Conservation (phyloP, 1,140 invertebrate genomes). For the Charaxes varanes region DNA sequence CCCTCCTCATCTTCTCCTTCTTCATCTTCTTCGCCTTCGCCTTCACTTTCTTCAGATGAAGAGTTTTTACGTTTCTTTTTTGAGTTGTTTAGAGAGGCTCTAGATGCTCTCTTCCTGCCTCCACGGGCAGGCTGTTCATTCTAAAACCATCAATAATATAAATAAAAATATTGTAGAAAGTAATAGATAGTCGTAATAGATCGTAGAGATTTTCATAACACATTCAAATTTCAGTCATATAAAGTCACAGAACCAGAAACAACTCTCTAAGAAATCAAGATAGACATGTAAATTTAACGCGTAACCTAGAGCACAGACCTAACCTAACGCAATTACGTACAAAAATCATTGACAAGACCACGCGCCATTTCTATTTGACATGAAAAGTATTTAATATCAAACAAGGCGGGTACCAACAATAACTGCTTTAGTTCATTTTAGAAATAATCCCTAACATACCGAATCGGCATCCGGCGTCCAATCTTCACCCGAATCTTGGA, state of each 20-base stretch:
- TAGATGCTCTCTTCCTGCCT: constrained; percentile 49
- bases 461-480: constrained; percentile 72
- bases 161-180: too few relatives aligned
- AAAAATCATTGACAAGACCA: constrained; percentile 17
- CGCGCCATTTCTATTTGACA: constrained; percentile 23
- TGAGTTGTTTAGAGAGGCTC: constrained; percentile 42
- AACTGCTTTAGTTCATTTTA: background rate
- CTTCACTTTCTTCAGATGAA: constrained; percentile 60
- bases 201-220: too few relatives aligned
- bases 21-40: constrained; percentile 58
- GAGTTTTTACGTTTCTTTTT: constrained; percentile 65
- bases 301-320: constrained; percentile 8
- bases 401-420: too few relatives aligned
- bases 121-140: constrained; percentile 48
- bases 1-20: constrained; percentile 65
- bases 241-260: too few relatives aligned
- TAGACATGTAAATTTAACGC: too few relatives aligned
- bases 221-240: too few relatives aligned
- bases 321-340: constrained; percentile 8
- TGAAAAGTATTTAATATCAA: too few relatives aligned
- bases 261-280: too few relatives aligned
- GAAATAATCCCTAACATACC: constrained; percentile 30
- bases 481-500: constrained; percentile 73
- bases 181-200: too few relatives aligned
- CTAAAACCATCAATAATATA: constrained; percentile 10